phyloP scores from a whole-genome alignment of 2,797 vertebrate genomes.

The Hydrocynus forskahlii region DNA sequence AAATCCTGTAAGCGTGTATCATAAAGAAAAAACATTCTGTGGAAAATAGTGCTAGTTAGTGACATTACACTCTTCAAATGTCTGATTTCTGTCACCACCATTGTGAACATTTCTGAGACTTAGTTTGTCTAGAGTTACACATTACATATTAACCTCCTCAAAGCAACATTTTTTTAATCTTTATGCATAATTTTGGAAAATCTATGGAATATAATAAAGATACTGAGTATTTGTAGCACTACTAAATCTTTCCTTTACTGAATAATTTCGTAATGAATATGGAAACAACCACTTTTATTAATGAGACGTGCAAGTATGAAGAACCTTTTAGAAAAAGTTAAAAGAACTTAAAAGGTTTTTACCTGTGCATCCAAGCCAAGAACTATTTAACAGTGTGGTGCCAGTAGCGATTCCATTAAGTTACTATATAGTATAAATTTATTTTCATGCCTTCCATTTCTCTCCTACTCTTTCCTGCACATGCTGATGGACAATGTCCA shows the following conservation, averaged over 20 bases:
- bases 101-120: too few relatives aligned
- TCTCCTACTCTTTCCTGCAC: background rate
- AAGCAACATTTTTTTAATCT: too few relatives aligned
- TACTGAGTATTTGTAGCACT: too few relatives aligned
- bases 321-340: background rate
- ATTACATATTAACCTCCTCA: too few relatives aligned
- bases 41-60: too few relatives aligned
- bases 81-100: too few relatives aligned
- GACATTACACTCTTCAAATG: too few relatives aligned
- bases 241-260: background rate
- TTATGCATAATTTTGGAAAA: too few relatives aligned
- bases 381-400: background rate
- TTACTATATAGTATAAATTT: slow-evolving; percentile 18
- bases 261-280: background rate
- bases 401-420: slow-evolving; percentile 9
- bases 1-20: too few relatives aligned
- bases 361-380: background rate
- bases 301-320: background rate
- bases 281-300: background rate
- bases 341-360: background rate
- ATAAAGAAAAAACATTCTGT: too few relatives aligned
- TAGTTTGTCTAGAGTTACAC: too few relatives aligned
- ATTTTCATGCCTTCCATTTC: slow-evolving; percentile 18
- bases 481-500: slow-evolving; percentile 21
- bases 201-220: too few relatives aligned